phyloP scores from a whole-genome alignment of 2,113 vertebrate genomes.

The Halcyon malimbica region DNA sequence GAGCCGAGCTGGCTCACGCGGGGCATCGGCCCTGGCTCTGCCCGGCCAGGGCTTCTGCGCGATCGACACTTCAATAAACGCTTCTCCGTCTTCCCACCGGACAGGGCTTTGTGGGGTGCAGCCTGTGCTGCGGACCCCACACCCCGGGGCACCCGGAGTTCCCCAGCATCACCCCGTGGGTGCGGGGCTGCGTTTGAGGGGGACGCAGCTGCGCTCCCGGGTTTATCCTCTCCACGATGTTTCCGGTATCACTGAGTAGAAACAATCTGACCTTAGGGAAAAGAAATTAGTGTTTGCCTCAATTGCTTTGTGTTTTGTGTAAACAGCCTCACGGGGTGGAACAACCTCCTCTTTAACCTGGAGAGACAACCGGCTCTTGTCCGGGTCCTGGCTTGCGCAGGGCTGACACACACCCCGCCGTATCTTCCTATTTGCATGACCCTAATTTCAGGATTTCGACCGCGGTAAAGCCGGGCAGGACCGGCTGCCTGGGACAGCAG shows the following conservation, averaged over 20 bases:
- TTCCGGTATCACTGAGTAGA: constrained; percentile 4
- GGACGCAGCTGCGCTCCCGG: neutral
- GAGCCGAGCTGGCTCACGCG: rapidly evolving
- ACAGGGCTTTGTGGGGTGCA: neutral
- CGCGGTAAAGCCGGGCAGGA: neutral
- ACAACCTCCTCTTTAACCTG: constrained; percentile 14
- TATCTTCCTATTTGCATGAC: neutral
- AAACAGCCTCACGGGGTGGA: constrained; percentile 40
- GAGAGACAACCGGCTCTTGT: constrained; percentile 23
- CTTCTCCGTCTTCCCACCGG: rapidly evolving
- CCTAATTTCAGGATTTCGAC: neutral
- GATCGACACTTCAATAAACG: neutral
- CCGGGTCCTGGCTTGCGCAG: neutral
- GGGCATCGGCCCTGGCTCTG: neutral
- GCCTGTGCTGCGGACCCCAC: neutral
- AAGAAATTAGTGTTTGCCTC: constrained; percentile 9
- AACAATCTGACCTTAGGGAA: constrained; percentile 62
- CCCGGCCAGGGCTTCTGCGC: neutral
- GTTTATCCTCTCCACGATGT: neutral
- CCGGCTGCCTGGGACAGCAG: neutral
- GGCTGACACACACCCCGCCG: neutral
- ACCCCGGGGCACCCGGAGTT: neutral
- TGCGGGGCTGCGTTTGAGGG: neutral
- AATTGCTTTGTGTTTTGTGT: constrained; percentile 59
- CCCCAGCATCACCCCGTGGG: neutral